A percentile compares a stretch with the other conserved stretches of the same genome.
Evolutionary conservation across 1,140 invertebrate species (phyloP).

Genomic region (Anastatus disparis): DNA sequence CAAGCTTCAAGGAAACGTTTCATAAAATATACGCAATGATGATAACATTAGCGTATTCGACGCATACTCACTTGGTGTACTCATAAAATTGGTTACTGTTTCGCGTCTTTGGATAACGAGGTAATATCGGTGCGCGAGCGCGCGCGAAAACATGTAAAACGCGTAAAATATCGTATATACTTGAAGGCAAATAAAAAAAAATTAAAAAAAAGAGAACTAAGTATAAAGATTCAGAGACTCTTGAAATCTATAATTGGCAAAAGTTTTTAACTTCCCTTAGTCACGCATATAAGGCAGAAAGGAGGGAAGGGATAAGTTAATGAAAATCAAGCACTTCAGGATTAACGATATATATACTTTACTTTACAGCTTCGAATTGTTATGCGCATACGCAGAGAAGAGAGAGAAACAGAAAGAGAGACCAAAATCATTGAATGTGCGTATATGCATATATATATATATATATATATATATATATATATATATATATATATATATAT

Average conservation of each 20-base stretch:
- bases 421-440: slow-evolving; percentile 14
- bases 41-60: slow-evolving; percentile 32
- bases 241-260: slow-evolving; percentile 21
- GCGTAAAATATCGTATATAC: slow-evolving; percentile 25
- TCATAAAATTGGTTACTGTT: slow-evolving; percentile 18
- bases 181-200: too few relatives aligned
- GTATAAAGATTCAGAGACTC: too few relatives aligned
- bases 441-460: not conserved
- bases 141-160: slow-evolving; percentile 36
- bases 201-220: too few relatives aligned
- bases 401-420: too few relatives aligned
- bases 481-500: too few relatives aligned
- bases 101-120: slow-evolving; percentile 30
- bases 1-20: not conserved
- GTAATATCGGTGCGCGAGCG: not conserved
- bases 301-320: slow-evolving; percentile 56
- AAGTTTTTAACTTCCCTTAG: slow-evolving; percentile 55
- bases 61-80: slow-evolving; percentile 14
- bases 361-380: slow-evolving; percentile 57
- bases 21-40: slow-evolving; percentile 10
- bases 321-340: slow-evolving; percentile 62
- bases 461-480: too few relatives aligned
- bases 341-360: too few relatives aligned
- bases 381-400: slow-evolving; percentile 52
- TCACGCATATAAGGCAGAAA: slow-evolving; percentile 55